Evolutionary conservation across 2,888 invertebrate species (phyloP).

Genomic region (Iphiclides podalirius): DNA sequence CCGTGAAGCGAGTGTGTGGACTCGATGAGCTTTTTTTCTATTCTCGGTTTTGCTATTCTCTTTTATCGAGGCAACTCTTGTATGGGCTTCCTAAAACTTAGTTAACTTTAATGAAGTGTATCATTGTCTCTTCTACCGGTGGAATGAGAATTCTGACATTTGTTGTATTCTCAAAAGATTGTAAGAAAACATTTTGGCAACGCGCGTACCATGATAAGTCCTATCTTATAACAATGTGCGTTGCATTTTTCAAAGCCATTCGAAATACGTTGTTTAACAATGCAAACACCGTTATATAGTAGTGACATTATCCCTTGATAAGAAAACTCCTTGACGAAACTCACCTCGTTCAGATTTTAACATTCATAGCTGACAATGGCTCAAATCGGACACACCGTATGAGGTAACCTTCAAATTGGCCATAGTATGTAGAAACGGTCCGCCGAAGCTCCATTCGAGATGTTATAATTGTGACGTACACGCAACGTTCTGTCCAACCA

Average conservation of each 20-base stretch:
- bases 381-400: constrained; percentile 6
- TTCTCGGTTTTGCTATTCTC: background rate
- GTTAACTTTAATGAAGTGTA: too few relatives aligned
- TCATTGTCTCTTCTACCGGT: background rate
- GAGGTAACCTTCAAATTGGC: constrained; percentile 14
- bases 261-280: too few relatives aligned
- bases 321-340: too few relatives aligned
- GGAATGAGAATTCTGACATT: background rate
- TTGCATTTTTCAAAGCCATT: too few relatives aligned
- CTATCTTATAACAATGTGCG: too few relatives aligned
- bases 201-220: too few relatives aligned
- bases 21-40: background rate
- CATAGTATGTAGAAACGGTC: background rate
- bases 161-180: too few relatives aligned
- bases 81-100: too few relatives aligned
- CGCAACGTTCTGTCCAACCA: constrained; percentile 18
- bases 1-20: background rate
- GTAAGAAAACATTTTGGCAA: too few relatives aligned
- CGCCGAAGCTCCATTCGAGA: constrained; percentile 6
- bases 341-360: too few relatives aligned
- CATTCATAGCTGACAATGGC: constrained; percentile 1
- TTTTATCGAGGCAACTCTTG: background rate
- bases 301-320: background rate
- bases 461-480: constrained; percentile 17
- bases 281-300: too few relatives aligned